Percentiles rank a stretch among this genome's conserved stretches.
Evolutionary conservation across 2,888 invertebrate genomes (phyloP).

Genomic region (Phalera bucephala): DNA sequence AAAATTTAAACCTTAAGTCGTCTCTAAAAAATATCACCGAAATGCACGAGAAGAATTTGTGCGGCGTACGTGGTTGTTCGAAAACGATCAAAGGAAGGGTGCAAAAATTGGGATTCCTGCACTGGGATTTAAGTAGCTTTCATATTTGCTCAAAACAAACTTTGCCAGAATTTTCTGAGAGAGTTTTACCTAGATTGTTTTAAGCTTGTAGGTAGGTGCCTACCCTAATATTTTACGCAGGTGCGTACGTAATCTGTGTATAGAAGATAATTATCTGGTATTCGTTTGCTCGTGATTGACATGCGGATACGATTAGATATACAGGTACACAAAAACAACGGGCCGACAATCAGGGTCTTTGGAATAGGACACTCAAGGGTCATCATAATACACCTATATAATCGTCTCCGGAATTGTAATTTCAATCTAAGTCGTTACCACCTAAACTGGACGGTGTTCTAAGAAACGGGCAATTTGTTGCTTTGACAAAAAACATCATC

Average conservation of each 20-base stretch:
- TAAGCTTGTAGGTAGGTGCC: no score
- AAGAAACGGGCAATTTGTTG: conserved; percentile 55
- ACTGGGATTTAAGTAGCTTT: no score
- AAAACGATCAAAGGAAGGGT: background rate
- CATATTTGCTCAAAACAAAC: no score
- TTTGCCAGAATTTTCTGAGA: no score
- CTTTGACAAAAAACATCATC: conserved; percentile 58
- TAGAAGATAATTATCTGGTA: background rate
- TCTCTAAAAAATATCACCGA: conserved; percentile 20
- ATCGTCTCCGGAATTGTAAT: conserved; percentile 17
- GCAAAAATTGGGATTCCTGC: no score
- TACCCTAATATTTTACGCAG: no score
- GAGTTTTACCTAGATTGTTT: no score
- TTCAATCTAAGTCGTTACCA: conserved; percentile 37
- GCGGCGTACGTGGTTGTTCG: background rate
- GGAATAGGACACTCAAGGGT: background rate
- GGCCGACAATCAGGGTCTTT: background rate
- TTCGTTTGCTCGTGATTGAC: background rate
- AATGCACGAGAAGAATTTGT: conserved; percentile 21
- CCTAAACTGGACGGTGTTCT: conserved; percentile 50
- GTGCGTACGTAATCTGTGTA: background rate
- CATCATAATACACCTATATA: conserved; percentile 12
- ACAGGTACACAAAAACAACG: background rate
- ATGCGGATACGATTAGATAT: background rate
- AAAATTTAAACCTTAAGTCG: conserved; percentile 21